Percentiles rank a stretch among this genome's conserved stretches.
phyloP scores from a whole-genome alignment of 2,113 vertebrate species.

The Morone chrysops region DNA sequence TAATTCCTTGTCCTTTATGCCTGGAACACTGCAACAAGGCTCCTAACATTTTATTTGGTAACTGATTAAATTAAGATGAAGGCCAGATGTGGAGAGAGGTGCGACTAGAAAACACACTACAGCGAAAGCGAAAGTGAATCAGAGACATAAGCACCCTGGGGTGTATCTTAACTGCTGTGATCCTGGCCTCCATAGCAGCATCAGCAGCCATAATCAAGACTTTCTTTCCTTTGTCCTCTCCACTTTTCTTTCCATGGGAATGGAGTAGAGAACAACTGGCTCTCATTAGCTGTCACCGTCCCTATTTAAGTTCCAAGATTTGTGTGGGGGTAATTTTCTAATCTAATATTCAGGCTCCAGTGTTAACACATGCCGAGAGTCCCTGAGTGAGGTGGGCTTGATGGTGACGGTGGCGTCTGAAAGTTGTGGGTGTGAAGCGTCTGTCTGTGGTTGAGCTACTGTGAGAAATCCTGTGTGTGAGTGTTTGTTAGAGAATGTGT shows the following conservation, averaged over 20 bases:
- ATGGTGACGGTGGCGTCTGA: constrained; percentile 22
- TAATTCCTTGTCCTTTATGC: constrained; percentile 11
- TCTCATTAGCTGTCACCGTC: constrained; percentile 66
- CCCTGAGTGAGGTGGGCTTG: constrained; percentile 44
- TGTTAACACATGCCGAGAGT: constrained; percentile 53
- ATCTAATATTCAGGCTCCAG: constrained; percentile 66
- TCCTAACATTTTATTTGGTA: constrained; percentile 37
- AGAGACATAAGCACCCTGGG: constrained; percentile 57
- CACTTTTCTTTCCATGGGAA: constrained; percentile 52
- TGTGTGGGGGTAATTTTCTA: constrained; percentile 62
- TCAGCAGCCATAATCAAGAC: constrained; percentile 26
- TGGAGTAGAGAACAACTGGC: constrained; percentile 67
- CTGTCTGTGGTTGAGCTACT: constrained; percentile 26
- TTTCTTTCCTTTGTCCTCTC: constrained; percentile 43
- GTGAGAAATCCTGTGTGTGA: not conserved
- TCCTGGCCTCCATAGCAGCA: constrained; percentile 40
- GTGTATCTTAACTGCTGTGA: constrained; percentile 61
- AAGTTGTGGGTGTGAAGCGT: constrained; percentile 27
- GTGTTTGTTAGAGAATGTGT: not conserved
- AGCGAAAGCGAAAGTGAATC: constrained; percentile 33
- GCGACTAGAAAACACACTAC: constrained; percentile 47
- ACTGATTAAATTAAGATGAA: constrained; percentile 54
- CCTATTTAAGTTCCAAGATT: constrained; percentile 61
- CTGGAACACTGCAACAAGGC: constrained; percentile 33
- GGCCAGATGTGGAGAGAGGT: constrained; percentile 60